phyloP scores from a whole-genome alignment of 2,113 vertebrate species.

The Amphiprion ocellaris region DNA sequence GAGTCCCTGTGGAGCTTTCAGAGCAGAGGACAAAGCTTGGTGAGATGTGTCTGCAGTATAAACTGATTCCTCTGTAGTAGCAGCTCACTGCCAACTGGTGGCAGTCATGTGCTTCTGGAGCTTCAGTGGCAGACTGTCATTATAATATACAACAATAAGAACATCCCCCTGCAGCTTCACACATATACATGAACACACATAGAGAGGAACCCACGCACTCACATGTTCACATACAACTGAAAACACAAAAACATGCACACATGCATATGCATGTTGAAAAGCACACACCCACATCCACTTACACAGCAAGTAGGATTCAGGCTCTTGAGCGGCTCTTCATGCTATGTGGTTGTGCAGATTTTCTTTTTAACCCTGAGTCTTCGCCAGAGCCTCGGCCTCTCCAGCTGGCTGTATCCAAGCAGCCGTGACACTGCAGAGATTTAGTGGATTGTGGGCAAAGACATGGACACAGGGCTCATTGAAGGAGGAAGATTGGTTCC shows the following conservation, averaged over 20 bases:
- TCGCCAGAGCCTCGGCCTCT: conserved; percentile 39
- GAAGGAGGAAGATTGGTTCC: conserved; percentile 59
- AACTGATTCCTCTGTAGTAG: conserved; percentile 60
- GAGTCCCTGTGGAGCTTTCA: not conserved
- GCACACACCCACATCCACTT: conserved; percentile 17
- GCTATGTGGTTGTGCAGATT: conserved; percentile 9
- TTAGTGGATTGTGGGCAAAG: conserved; percentile 69
- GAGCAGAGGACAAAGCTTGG: not conserved
- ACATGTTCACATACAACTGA: not conserved
- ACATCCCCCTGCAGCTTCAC: conserved; percentile 13
- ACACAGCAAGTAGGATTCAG: conserved; percentile 6
- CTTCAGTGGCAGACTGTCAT: not conserved
- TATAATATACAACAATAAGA: not conserved
- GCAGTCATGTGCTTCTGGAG: conserved; percentile 72
- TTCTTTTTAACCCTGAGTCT: conserved; percentile 44
- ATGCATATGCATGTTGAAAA: not conserved
- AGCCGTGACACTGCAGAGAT: conserved; percentile 69
- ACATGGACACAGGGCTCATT: conserved; percentile 74
- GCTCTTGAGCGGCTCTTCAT: not conserved
- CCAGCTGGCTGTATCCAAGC: conserved; percentile 60
- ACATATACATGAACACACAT: conserved; percentile 20
- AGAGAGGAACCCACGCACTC: conserved; percentile 12
- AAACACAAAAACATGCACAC: not conserved
- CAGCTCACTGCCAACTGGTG: conserved; percentile 67
- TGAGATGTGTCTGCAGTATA: conserved; percentile 14